Evolutionary conservation across 2,888 invertebrate species (phyloP).

Genomic region (Caenorhabditis sp.): DNA sequence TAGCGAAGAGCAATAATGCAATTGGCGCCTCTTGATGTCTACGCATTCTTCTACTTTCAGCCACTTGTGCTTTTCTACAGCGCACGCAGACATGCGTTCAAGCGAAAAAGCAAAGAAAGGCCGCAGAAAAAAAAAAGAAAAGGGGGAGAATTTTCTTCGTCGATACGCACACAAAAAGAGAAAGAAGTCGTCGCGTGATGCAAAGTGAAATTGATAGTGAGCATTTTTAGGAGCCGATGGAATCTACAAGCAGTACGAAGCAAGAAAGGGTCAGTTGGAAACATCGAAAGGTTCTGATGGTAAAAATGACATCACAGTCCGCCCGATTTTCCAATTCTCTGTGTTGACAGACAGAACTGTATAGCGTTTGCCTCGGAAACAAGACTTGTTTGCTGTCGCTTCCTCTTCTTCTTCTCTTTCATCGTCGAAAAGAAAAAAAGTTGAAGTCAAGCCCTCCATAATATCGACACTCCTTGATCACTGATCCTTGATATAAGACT

Average conservation of each 20-base stretch:
- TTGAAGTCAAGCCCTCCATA: slow-evolving; percentile 33
- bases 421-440: slow-evolving; percentile 8
- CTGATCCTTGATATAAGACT: slow-evolving; percentile 9
- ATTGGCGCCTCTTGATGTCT: slow-evolving; percentile 57
- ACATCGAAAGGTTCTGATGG: slow-evolving; percentile 16
- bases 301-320: slow-evolving; percentile 49
- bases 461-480: slow-evolving; percentile 29
- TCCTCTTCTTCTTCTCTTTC: slow-evolving; percentile 2
- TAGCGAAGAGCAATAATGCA: slow-evolving; percentile 58
- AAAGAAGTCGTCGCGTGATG: slow-evolving; percentile 53
- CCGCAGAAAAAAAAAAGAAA: not conserved
- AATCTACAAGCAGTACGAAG: not conserved
- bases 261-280: slow-evolving; percentile 36
- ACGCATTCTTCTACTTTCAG: slow-evolving; percentile 47
- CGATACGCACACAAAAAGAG: slow-evolving; percentile 11
- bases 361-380: slow-evolving; percentile 33
- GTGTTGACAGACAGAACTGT: slow-evolving; percentile 50
- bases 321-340: slow-evolving; percentile 26
- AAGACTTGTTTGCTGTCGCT: slow-evolving; percentile 47
- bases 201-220: slow-evolving; percentile 57
- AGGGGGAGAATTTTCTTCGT: slow-evolving; percentile 5
- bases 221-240: slow-evolving; percentile 4
- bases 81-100: slow-evolving; percentile 47
- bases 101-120: slow-evolving; percentile 38
- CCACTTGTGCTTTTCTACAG: slow-evolving; percentile 35